Base-by-base conservation (phyloP, 2,888 invertebrate species). In the Euplagia quadripunctaria region DNA sequence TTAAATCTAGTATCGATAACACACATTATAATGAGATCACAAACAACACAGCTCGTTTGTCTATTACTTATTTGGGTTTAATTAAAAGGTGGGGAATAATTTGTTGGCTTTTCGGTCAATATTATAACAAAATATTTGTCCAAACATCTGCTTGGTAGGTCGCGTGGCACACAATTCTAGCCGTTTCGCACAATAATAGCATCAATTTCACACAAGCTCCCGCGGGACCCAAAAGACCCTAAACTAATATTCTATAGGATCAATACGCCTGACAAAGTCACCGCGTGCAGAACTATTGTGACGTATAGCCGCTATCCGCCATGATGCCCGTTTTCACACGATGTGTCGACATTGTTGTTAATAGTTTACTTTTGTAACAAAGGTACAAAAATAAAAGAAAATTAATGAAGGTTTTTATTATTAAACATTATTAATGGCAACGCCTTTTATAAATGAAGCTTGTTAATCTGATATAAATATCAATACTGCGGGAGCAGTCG, bases 201-300 rank as follows among this genome's bases (percentile, higher is more conserved):
- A 89, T 93, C 92, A 88, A 92, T 94, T 92, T 91, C 91, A 91
- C 88, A 88, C 89, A 87, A 82, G 80, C 80, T 86, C 89, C 86
- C 85, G 79, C 77, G 82, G 84, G 84, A 84, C 87, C 78, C 82
- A 74, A 77, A 78, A 77, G 82, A 83, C 83, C 85, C 86, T 88
- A 88, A 88, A 87, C 87, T 87, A 87, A 88, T 84, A 84, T 88
- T 86, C 83, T 74, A 85, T 81, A 77, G 83, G 85, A 88, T 89
- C 88, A 85, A 88, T 88, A 86, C 86, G 81, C 83, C 85, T 82
- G 75, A 84, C 89, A 87, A 90, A 89, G 89, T 89, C 87, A 88
- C 86, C 76, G 84, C 87, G 86, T 80, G 75, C 81, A 79, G 77
- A 81, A 82, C 82, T 81, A 86, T 87, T 87, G 87, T 84, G 85